These are phyloP conservation scores for Acrocyrtus sp. DNA, from an alignment of 2,888 invertebrate species.

Conservation along the genomic window DNA sequence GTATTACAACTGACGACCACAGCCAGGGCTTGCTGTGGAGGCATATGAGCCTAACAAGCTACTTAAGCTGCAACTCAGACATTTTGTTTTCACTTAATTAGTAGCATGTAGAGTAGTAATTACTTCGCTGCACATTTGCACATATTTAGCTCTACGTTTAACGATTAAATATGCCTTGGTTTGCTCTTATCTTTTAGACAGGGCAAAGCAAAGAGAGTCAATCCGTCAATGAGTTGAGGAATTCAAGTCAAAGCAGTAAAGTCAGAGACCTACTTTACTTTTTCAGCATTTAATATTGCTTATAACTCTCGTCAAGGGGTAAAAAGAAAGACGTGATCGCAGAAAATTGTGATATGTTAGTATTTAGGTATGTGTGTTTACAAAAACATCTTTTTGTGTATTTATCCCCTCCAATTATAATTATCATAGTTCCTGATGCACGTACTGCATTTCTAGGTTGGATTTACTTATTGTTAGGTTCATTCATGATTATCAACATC, in stretches of 20 bases:
- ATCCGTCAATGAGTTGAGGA: not conserved
- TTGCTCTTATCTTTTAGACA: too few relatives aligned
- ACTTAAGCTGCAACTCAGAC: not conserved
- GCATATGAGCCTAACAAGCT: too few relatives aligned
- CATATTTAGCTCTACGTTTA: not conserved
- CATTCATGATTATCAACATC: slow-evolving; percentile 8
- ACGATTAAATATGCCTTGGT: not conserved
- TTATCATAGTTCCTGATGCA: slow-evolving; percentile 36
- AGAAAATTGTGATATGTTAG: not conserved
- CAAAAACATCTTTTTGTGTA: too few relatives aligned
- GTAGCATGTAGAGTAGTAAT: too few relatives aligned
- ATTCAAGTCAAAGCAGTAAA: not conserved
- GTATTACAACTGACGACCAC: too few relatives aligned
- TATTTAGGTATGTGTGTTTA: not conserved
- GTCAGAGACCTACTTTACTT: not conserved
- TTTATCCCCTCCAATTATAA: slow-evolving; percentile 25
- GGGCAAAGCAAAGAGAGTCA: too few relatives aligned
- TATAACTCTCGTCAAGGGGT: not conserved
- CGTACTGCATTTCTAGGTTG: slow-evolving; percentile 45
- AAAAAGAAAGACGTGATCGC: not conserved
- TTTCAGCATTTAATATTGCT: not conserved
- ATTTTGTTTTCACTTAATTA: not conserved
- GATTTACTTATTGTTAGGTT: not conserved
- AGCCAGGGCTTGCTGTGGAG: too few relatives aligned
- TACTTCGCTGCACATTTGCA: not conserved